Base-by-base conservation (phyloP, 2,113 vertebrate species). In the Cyprinodon brontotheroides region DNA sequence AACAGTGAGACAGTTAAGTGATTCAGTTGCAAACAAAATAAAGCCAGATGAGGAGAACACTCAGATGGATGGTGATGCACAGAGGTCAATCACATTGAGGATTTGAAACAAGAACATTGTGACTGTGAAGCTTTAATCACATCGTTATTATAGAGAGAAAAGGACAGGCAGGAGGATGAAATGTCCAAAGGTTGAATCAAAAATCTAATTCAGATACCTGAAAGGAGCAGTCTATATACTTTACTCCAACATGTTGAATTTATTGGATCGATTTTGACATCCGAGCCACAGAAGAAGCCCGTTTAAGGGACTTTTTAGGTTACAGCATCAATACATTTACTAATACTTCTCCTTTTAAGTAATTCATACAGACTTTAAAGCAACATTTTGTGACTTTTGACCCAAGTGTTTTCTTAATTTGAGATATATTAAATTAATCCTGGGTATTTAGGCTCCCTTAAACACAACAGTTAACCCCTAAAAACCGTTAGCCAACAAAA, bases 51-150 rank as follows among this genome's bases (percentile, higher is more conserved):
- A 79, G 29, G 53, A 40, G 69, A 71, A 39, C 43, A 67, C 70
- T 43, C 66, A 15, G 77, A 87, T 48, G 72, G 75, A n/a, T 65
- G 47, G 66, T 10, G 59, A 72, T 41, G 13, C 37, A 74, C 67
- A 62, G 45, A 57, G 38, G 22, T 0, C 6, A 38, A 79, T 29
- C 11, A 68, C n/a, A 14, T 72, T 11, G 6, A 70, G 47, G 29
- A 39, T 38, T 17, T 15, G 48, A 45, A 67, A 39, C 53, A 15
- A 61, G 22, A 48, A 85, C 41, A 67, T 60, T 17, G 39, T 9
- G 50, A 20, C n/a, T 9, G 17, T 40, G 50, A 62, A 48, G 22
- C 45, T 48, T 67, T 29, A 59, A 75, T 78, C 70, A 75, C 22
- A 65, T 0, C 3, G 39, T 20, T 41, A 76, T 64, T 41, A 3